These are phyloP conservation scores for Aplochiton taeniatus DNA, from an alignment of 2,797 vertebrate genomes.

Conservation along the genomic window DNA sequence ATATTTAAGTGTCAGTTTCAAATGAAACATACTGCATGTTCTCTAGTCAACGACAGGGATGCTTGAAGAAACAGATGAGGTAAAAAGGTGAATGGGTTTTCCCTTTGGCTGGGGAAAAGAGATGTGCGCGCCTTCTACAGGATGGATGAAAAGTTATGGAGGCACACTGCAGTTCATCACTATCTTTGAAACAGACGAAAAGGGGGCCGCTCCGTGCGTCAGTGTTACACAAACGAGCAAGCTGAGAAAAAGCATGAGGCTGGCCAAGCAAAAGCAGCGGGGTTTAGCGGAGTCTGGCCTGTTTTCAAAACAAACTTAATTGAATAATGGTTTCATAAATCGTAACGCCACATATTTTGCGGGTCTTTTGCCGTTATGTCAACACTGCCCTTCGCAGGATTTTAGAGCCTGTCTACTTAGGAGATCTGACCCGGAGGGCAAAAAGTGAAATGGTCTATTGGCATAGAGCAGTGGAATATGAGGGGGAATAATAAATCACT, in stretches of 20 bases:
- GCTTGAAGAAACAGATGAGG: conserved; percentile 12
- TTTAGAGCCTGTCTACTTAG: conserved; percentile 10
- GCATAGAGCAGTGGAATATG: background rate
- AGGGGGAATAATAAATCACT: conserved; percentile 15
- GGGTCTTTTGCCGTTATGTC: conserved; percentile 26
- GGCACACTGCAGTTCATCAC: background rate
- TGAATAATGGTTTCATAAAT: conserved; percentile 35
- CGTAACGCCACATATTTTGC: conserved; percentile 7
- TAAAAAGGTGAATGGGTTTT: too few species aligned
- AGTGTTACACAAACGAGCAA: background rate
- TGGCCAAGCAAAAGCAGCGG: background rate
- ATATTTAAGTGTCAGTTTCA: conserved; percentile 21
- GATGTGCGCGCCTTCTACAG: conserved; percentile 6
- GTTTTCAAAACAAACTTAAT: conserved; percentile 27
- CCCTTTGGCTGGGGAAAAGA: conserved; percentile 4
- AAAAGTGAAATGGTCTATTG: conserved; percentile 20
- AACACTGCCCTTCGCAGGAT: conserved; percentile 17
- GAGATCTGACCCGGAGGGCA: conserved; percentile 6
- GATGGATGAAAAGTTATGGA: conserved; percentile 11
- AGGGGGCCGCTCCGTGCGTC: background rate
- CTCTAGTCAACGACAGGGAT: conserved; percentile 9
- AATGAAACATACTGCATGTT: conserved; percentile 11
- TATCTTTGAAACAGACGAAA: background rate
- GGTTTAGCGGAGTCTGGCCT: conserved; percentile 18
- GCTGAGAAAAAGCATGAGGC: background rate